Conservation (phyloP, 2,797 vertebrate species). For the Mormyrus proboscirostris region DNA sequence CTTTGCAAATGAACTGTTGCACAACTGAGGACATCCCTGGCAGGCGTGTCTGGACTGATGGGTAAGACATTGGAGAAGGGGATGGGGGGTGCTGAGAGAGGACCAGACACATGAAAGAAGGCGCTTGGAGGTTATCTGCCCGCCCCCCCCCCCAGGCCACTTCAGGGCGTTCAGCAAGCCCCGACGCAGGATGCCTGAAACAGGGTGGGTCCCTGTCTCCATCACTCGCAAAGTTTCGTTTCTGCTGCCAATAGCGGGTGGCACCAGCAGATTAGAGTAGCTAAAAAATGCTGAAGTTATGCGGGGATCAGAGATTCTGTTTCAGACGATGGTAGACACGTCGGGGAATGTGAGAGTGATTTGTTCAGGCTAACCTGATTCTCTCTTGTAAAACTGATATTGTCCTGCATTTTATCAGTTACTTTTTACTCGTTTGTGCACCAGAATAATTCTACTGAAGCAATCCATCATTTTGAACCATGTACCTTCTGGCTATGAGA, state of each 20-base stretch:
- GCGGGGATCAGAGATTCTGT: constrained; percentile 39
- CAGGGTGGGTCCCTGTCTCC: constrained; percentile 44
- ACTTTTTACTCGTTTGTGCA: background rate
- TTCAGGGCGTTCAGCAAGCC: constrained; percentile 42
- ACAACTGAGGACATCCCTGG: background rate
- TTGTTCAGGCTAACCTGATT: background rate
- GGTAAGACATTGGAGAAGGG: constrained; percentile 22
- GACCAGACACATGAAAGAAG: background rate
- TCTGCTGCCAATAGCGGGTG: constrained; percentile 44
- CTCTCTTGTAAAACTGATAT: background rate
- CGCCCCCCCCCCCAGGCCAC: constrained; percentile 11
- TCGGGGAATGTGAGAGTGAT: background rate
- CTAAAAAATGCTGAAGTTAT: constrained; percentile 40
- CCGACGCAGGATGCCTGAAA: constrained; percentile 42
- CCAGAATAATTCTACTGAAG: background rate
- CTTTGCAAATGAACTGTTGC: background rate
- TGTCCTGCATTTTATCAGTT: background rate
- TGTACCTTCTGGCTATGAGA: background rate
- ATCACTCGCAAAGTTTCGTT: constrained; percentile 43
- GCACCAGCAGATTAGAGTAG: constrained; percentile 30
- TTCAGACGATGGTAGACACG: constrained; percentile 36
- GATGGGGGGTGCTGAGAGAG: constrained; percentile 14
- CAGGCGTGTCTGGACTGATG: background rate
- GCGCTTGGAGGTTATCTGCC: constrained; percentile 28
- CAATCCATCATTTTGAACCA: background rate